These are phyloP conservation scores for Ligdia adustata DNA, from an alignment of 2,888 invertebrate genomes.

Conservation along the genomic window DNA sequence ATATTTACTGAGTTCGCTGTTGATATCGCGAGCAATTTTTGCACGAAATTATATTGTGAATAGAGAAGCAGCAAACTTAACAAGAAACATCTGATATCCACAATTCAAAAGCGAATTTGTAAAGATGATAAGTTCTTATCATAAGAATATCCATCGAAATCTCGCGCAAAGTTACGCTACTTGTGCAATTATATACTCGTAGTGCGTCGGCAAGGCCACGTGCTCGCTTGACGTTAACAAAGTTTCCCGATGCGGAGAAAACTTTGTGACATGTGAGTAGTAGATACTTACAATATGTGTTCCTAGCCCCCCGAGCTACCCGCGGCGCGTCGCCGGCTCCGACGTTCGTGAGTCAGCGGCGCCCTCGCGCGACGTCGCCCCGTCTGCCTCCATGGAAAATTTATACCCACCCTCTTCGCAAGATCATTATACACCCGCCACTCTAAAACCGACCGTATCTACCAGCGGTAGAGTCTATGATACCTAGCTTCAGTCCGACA, in stretches of 20 bases:
- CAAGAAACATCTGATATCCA: too few species aligned
- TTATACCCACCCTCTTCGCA: conserved; percentile 81
- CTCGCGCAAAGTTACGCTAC: conserved; percentile 36
- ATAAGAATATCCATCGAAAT: conserved; percentile 30
- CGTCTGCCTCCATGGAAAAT: conserved; percentile 83
- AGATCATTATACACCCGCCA: conserved; percentile 66
- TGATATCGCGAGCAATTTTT: not conserved
- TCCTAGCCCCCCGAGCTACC: conserved; percentile 39
- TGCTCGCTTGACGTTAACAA: conserved; percentile 83
- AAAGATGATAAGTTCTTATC: too few species aligned
- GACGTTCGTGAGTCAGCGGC: conserved; percentile 79
- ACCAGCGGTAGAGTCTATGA: conserved; percentile 55
- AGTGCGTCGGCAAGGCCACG: conserved; percentile 75
- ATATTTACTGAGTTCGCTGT: conserved; percentile 4
- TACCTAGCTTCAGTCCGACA: conserved; percentile 43
- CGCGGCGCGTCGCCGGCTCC: conserved; percentile 54
- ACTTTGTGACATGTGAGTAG: conserved; percentile 84
- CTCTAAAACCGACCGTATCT: conserved; percentile 57
- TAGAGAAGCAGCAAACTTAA: too few species aligned
- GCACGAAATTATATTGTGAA: too few species aligned
- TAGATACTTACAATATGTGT: conserved; percentile 81
- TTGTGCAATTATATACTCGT: conserved; percentile 68
- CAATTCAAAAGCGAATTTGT: too few species aligned
- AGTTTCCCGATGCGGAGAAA: conserved; percentile 82
- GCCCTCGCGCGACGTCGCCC: conserved; percentile 82